phyloP scores from a whole-genome alignment of 2,797 vertebrate species.

The Garrulus glandarius region DNA sequence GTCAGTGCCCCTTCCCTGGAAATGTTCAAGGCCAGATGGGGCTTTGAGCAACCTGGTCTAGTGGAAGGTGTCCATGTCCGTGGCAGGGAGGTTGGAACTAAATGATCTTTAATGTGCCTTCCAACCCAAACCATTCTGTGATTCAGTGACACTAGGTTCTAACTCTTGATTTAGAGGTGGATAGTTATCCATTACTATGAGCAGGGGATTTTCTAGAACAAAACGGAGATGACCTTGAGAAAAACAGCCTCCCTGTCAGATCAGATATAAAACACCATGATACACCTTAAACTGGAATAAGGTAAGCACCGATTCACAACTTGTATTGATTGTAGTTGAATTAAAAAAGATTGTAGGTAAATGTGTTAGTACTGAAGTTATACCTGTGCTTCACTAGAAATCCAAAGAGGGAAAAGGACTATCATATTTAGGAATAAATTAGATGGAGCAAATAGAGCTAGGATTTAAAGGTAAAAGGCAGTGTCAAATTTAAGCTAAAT shows the following conservation, averaged over 20 bases:
- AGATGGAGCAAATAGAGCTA: background rate
- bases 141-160: background rate
- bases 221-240: background rate
- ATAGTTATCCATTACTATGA: background rate
- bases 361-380: background rate
- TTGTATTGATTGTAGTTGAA: background rate
- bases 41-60: background rate
- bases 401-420: background rate
- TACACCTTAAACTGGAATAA: background rate
- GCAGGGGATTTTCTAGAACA: background rate
- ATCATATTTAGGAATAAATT: background rate
- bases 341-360: background rate
- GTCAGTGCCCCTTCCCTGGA: background rate
- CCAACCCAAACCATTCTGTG: background rate
- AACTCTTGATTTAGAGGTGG: background rate
- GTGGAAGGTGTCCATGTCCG: background rate
- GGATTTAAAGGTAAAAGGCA: background rate
- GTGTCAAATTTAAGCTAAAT: background rate
- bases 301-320: background rate
- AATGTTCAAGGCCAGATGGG: background rate
- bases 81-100: fast-evolving
- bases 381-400: background rate
- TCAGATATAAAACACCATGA: background rate
- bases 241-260: background rate
- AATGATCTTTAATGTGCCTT: background rate